Percentiles rank a stretch among this genome's conserved stretches.
phyloP scores from a whole-genome alignment of 2,797 vertebrate genomes.

The Apogon hyalosoma region DNA sequence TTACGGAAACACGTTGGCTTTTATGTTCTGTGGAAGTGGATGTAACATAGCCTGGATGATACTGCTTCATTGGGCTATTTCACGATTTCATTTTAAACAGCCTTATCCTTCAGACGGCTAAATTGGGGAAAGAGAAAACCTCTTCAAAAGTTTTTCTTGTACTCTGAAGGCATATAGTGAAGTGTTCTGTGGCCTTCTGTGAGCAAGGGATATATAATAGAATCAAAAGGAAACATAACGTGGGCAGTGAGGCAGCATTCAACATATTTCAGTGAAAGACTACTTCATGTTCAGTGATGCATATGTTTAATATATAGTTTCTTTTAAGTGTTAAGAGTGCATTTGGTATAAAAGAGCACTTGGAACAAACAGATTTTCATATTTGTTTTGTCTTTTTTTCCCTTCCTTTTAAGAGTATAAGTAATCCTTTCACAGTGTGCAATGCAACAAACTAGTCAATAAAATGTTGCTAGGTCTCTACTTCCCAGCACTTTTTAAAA shows the following conservation, averaged over 20 bases:
- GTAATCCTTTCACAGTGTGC: not conserved
- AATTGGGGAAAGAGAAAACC: conserved; percentile 4
- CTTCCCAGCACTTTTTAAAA: not conserved
- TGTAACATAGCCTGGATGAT: conserved; percentile 25
- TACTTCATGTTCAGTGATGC: conserved; percentile 10
- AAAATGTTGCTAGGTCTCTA: not conserved
- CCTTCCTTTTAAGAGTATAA: not conserved
- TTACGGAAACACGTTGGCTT: conserved; percentile 32
- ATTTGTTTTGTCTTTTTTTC: not conserved
- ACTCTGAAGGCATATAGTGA: conserved; percentile 15
- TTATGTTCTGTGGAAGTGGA: conserved; percentile 41
- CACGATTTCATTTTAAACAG: conserved; percentile 34
- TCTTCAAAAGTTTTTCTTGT: conserved; percentile 41
- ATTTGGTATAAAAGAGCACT: not conserved
- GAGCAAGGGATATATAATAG: conserved; percentile 18
- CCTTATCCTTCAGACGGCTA: conserved; percentile 30
- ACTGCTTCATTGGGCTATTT: conserved; percentile 40
- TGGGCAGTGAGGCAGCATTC: conserved; percentile 2
- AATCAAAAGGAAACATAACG: conserved; percentile 27
- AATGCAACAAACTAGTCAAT: no score
- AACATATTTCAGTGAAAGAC: conserved; percentile 13
- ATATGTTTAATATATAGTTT: not conserved
- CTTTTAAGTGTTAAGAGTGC: not conserved
- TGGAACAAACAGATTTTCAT: not conserved
- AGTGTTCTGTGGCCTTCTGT: conserved; percentile 7